Percentiles rank a stretch among this genome's conserved stretches.
Evolutionary conservation across 2,113 vertebrate species (phyloP).

Genomic region (Lutjanus erythropterus): DNA sequence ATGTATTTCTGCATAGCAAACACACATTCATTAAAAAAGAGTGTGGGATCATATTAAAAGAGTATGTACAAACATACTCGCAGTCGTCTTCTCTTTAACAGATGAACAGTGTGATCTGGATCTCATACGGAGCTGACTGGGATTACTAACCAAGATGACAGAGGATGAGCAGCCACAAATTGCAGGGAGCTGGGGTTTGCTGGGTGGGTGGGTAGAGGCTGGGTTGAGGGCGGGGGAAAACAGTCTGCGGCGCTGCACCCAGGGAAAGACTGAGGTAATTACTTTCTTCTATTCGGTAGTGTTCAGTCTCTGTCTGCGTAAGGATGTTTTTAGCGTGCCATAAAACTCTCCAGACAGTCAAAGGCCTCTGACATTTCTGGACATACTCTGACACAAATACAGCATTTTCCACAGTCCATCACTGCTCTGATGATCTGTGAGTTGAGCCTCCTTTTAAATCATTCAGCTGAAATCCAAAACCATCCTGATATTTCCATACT

Average conservation of each 20-base stretch:
- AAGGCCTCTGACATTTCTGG: conserved; percentile 47
- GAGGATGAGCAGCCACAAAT: conserved; percentile 76
- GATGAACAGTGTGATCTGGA: conserved; percentile 17
- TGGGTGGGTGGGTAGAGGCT: conserved; percentile 37
- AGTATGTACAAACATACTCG: conserved; percentile 1
- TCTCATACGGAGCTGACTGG: conserved; percentile 21
- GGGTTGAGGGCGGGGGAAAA: background rate
- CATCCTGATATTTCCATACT: conserved; percentile 43
- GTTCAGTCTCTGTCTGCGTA: conserved; percentile 27
- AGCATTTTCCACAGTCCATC: conserved; percentile 57
- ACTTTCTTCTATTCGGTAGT: conserved; percentile 34
- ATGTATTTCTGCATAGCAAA: conserved; percentile 15
- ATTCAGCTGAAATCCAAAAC: conserved; percentile 40
- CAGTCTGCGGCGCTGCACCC: conserved; percentile 46
- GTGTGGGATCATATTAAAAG: conserved; percentile 14
- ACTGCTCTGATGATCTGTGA: conserved; percentile 36
- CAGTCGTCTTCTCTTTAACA: conserved; percentile 2
- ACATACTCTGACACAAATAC: conserved; percentile 47
- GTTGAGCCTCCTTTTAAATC: conserved; percentile 50
- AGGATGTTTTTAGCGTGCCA: conserved; percentile 34
- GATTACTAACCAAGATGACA: conserved; percentile 66
- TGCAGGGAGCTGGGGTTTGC: conserved; percentile 56
- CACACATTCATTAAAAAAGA: background rate
- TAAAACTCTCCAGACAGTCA: conserved; percentile 37
- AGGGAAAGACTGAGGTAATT: conserved; percentile 64